A percentile compares a stretch with the other conserved stretches of the same genome.
phyloP scores from a whole-genome alignment of 2,797 vertebrate species.

The Martes flavigula region DNA sequence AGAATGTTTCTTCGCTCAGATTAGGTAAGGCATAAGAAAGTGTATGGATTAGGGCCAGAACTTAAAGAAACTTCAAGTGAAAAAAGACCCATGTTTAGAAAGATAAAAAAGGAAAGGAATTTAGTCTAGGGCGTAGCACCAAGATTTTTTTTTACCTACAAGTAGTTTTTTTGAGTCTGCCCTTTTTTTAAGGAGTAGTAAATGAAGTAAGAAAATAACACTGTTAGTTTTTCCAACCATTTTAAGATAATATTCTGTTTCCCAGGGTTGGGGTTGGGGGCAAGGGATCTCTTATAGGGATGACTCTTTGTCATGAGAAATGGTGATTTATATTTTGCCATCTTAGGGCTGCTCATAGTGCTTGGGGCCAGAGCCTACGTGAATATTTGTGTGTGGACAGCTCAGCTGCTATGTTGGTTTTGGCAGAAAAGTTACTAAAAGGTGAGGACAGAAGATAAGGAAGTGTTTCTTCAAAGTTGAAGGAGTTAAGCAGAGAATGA shows the following conservation, averaged over 20 bases:
- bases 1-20: background rate
- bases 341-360: constrained; percentile 88
- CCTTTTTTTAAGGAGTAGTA: background rate
- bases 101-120: constrained; percentile 16
- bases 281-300: background rate
- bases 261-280: background rate
- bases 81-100: background rate
- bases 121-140: background rate
- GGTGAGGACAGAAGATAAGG: constrained; percentile 80
- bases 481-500: background rate
- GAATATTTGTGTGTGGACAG: constrained; percentile 93
- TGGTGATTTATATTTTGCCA: constrained; percentile 16
- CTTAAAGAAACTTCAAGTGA: constrained; percentile 18
- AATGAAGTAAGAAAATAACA: constrained; percentile 18
- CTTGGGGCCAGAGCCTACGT: constrained; percentile 88
- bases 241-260: background rate
- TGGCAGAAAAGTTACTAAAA: constrained; percentile 91
- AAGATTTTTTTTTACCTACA: background rate
- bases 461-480: background rate
- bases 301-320: background rate
- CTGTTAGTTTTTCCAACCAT: background rate
- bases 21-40: background rate
- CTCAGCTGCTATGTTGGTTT: constrained; percentile 89
- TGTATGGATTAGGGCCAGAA: background rate
- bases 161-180: background rate